Conservation (phyloP, 2,113 vertebrate species). For the Eclectus roratus region DNA sequence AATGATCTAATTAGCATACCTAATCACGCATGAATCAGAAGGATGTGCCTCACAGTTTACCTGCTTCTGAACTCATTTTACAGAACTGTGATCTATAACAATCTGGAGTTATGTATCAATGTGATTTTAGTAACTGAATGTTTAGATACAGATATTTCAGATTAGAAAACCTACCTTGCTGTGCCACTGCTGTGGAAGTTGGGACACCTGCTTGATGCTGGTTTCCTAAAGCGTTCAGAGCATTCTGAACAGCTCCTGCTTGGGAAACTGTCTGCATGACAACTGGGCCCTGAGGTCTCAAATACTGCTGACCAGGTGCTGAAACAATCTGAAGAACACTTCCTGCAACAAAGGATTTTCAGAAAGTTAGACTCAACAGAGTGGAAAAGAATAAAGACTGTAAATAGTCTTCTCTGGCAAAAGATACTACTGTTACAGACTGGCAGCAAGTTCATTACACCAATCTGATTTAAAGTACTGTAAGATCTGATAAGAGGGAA, state of each 20-base stretch:
- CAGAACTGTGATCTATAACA: neutral
- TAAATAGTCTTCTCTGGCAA: neutral
- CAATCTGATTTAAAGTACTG: neutral
- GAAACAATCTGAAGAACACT: conserved; percentile 93
- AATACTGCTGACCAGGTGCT: conserved; percentile 85
- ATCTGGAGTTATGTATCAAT: rapidly evolving
- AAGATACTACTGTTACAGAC: neutral
- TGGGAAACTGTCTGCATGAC: conserved; percentile 85
- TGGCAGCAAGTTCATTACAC: neutral
- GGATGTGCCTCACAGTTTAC: neutral
- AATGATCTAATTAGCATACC: neutral
- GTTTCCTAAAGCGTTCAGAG: conserved; percentile 73
- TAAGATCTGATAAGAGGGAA: neutral
- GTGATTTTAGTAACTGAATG: neutral
- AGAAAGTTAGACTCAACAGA: neutral
- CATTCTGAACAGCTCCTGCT: conserved; percentile 75
- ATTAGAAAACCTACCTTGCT: conserved; percentile 73
- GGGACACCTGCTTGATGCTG: conserved; percentile 69
- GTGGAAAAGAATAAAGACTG: neutral
- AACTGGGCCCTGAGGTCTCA: conserved; percentile 84
- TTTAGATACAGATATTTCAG: neutral
- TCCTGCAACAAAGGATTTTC: conserved; percentile 67
- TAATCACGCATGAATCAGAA: neutral
- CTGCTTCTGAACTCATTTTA: neutral
- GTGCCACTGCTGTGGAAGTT: conserved; percentile 67